Conservation (phyloP, 1,140 invertebrate species). For the Drosophila lini region DNA sequence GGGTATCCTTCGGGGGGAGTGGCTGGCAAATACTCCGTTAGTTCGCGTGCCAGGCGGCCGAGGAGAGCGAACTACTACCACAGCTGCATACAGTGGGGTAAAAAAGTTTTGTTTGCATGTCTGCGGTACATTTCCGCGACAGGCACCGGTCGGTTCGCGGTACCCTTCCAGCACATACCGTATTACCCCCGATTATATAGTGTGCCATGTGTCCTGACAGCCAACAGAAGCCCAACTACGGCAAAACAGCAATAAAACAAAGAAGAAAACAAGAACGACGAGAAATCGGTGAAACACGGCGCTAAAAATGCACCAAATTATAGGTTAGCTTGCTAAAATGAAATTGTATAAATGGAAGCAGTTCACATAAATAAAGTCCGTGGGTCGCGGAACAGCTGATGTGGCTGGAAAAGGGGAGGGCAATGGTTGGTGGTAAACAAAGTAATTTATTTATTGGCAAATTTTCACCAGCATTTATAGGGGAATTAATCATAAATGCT, state of each 20-base stretch:
- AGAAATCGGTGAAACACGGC: slow-evolving; percentile 51
- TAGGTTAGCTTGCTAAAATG: slow-evolving; percentile 60
- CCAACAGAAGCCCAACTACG: slow-evolving; percentile 37
- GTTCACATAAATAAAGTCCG: slow-evolving; percentile 26
- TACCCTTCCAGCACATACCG: slow-evolving; percentile 6
- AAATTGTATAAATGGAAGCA: slow-evolving; percentile 37
- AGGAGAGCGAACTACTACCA: slow-evolving; percentile 13
- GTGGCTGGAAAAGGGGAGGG: not conserved
- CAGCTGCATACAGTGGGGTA: slow-evolving; percentile 36
- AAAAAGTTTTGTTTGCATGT: slow-evolving; percentile 82
- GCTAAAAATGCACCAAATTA: slow-evolving; percentile 74
- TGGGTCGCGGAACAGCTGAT: slow-evolving; percentile 32
- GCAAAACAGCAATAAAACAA: slow-evolving; percentile 55
- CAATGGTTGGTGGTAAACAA: not conserved
- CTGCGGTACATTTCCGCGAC: slow-evolving; percentile 81
- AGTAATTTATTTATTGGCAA: slow-evolving; percentile 7
- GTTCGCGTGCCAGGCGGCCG: slow-evolving; percentile 57
- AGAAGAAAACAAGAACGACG: slow-evolving; percentile 6
- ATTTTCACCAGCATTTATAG: slow-evolving; percentile 3
- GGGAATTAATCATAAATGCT: slow-evolving; percentile 1
- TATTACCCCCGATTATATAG: slow-evolving; percentile 38
- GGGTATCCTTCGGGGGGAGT: not conserved
- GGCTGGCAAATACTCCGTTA: slow-evolving; percentile 26
- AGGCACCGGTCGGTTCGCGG: slow-evolving; percentile 57
- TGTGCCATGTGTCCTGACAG: slow-evolving; percentile 43